phyloP scores from a whole-genome alignment of 2,888 invertebrate genomes.

The Drosophila hamatofila region DNA sequence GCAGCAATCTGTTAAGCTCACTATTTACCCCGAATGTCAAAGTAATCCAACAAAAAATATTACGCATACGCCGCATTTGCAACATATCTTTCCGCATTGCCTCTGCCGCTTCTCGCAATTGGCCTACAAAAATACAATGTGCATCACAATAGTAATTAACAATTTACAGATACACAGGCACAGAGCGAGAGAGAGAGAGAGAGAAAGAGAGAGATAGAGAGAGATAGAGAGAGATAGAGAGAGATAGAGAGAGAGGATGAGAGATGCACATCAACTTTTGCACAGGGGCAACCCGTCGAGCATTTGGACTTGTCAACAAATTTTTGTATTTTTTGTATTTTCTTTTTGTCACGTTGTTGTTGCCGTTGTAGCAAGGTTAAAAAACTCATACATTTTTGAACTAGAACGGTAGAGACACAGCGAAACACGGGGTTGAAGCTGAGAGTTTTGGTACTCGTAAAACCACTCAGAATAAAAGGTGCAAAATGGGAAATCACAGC shows the following conservation, averaged over 20 bases:
- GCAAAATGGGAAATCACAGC: conserved; percentile 61
- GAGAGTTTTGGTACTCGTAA: conserved; percentile 38
- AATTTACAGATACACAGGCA: conserved; percentile 48
- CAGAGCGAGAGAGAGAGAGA: neutral
- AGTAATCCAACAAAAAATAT: conserved; percentile 24
- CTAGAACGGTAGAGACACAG: conserved; percentile 13
- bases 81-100: conserved; percentile 15
- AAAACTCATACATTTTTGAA: conserved; percentile 67
- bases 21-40: neutral
- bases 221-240: too few species aligned
- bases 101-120: conserved; percentile 15
- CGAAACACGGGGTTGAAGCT: neutral
- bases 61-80: conserved; percentile 49
- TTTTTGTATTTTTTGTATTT: conserved; percentile 9
- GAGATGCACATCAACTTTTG: neutral
- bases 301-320: conserved; percentile 33
- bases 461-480: conserved; percentile 66
- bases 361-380: conserved; percentile 65
- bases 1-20: conserved; percentile 8
- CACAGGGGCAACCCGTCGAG: conserved; percentile 15
- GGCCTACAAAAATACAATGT: conserved; percentile 32
- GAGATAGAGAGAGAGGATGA: neutral
- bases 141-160: conserved; percentile 66
- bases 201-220: neutral
- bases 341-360: neutral